phyloP scores from a whole-genome alignment of 1,140 invertebrate genomes.

The Aphaenogaster ashmeadi region DNA sequence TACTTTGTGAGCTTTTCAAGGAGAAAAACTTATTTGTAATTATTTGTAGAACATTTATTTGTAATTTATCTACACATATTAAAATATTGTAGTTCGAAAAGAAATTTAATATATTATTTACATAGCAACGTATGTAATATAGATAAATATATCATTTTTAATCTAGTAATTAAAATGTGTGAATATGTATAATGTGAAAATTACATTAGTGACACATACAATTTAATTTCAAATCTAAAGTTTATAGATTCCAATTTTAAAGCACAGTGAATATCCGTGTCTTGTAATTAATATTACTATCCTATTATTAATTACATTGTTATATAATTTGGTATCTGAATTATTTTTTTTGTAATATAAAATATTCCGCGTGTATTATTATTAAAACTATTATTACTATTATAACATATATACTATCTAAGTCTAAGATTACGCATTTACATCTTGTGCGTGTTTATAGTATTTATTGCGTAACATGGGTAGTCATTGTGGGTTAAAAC shows the following conservation, averaged over 20 bases:
- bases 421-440: neutral
- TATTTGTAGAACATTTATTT: no score
- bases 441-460: neutral
- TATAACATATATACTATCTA: neutral
- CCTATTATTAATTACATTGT: neutral
- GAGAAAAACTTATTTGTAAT: no score
- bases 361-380: neutral
- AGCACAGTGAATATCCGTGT: neutral
- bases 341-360: neutral
- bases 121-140: no score
- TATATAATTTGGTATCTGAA: neutral
- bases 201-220: neutral
- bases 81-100: no score
- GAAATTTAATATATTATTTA: no score
- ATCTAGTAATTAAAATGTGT: neutral
- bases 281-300: neutral
- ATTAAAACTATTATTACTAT: neutral
- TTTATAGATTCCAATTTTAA: neutral
- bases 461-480: neutral
- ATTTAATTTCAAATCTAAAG: conserved; percentile 4
- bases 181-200: neutral
- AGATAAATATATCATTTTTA: neutral
- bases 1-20: no score
- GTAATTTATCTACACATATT: no score
- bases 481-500: neutral